A percentile compares a stretch with the other conserved stretches of the same genome.
These are phyloP conservation scores for Cotesia glomerata DNA, from an alignment of 1,140 invertebrate species.

Conservation along the genomic window DNA sequence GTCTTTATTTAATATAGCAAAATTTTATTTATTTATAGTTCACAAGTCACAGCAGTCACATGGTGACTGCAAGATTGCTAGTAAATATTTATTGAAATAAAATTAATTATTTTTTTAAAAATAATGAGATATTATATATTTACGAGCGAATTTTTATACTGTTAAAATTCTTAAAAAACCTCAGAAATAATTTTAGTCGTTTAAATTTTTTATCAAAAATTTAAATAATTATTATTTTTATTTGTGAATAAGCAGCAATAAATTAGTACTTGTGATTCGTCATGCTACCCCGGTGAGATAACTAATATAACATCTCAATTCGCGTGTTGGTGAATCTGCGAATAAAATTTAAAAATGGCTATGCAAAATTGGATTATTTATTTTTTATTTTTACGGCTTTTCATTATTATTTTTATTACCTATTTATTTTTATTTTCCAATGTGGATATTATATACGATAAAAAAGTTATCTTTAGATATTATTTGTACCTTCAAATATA, in stretches of 20 bases:
- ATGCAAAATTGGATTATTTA: background rate
- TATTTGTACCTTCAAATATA: background rate
- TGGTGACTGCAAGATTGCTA: too few species aligned
- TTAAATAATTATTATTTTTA: background rate
- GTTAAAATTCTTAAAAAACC: too few species aligned
- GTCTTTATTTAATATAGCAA: too few species aligned
- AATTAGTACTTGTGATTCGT: slow-evolving; percentile 47
- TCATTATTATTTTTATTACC: background rate
- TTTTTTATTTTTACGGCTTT: background rate
- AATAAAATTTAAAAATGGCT: background rate
- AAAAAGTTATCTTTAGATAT: background rate
- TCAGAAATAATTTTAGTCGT: too few species aligned
- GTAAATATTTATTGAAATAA: too few species aligned
- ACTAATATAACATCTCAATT: slow-evolving; percentile 38
- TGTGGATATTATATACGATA: background rate
- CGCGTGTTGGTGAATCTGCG: slow-evolving; percentile 6
- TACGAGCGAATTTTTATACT: too few species aligned
- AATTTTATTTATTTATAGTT: too few species aligned
- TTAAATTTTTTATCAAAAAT: background rate
- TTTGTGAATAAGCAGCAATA: slow-evolving; percentile 35
- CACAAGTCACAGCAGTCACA: too few species aligned
- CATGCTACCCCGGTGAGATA: slow-evolving; percentile 34
- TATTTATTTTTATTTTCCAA: background rate
- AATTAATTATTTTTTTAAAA: too few species aligned
- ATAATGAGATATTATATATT: too few species aligned